A percentile compares a stretch with the other conserved stretches of the same genome.
These are phyloP conservation scores for Lucilia sericata DNA, from an alignment of 1,140 invertebrate species.

Conservation along the genomic window DNA sequence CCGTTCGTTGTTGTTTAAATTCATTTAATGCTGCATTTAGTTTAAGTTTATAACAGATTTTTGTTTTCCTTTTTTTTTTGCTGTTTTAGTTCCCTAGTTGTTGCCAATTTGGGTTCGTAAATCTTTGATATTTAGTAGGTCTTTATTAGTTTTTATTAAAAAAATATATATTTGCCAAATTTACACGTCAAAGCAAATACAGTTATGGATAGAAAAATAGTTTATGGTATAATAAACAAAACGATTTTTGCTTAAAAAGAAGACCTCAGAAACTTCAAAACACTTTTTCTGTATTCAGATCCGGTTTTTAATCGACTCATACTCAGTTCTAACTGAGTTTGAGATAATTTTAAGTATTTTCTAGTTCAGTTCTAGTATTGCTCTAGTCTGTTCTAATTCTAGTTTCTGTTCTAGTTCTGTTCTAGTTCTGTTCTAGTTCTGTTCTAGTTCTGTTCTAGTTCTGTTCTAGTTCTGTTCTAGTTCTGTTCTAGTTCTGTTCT, in stretches of 20 bases:
- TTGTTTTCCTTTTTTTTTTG: background rate
- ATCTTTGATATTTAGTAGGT: background rate
- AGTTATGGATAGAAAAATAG: background rate
- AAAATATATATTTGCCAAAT: background rate
- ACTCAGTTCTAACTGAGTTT: too few relatives aligned
- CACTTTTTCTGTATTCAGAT: background rate
- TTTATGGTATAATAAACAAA: too few relatives aligned
- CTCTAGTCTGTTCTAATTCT: too few relatives aligned
- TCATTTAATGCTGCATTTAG: conserved; percentile 2
- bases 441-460: too few relatives aligned
- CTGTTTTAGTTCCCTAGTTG: background rate
- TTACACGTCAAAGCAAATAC: background rate
- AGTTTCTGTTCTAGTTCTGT: too few relatives aligned
- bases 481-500: too few relatives aligned
- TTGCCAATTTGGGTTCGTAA: background rate
- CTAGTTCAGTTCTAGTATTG: too few relatives aligned
- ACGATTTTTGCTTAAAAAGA: too few relatives aligned
- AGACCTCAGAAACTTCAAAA: too few relatives aligned
- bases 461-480: too few relatives aligned
- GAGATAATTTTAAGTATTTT: too few relatives aligned
- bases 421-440: too few relatives aligned
- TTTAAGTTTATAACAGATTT: conserved; percentile 15
- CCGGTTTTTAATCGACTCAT: background rate
- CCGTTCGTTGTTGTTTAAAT: background rate
- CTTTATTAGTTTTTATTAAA: background rate